phyloP scores from a whole-genome alignment of 1,140 invertebrate species.

The Trypoxylus dichotomus region DNA sequence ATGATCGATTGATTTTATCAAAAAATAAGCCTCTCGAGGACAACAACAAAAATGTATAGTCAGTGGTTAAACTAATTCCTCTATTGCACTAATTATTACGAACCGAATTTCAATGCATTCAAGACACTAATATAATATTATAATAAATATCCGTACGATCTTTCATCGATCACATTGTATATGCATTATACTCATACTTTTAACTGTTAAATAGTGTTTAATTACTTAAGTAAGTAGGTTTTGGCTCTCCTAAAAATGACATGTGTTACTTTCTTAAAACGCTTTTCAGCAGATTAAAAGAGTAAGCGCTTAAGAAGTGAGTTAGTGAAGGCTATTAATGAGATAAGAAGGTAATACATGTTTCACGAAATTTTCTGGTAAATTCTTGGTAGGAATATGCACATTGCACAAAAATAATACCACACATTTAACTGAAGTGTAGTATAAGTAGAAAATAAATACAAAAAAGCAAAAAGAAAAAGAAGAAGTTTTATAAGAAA shows the following conservation, averaged over 20 bases:
- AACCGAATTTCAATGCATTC: neutral
- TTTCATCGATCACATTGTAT: neutral
- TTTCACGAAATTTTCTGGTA: conserved; percentile 12
- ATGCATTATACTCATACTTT: neutral
- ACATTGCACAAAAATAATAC: conserved; percentile 43
- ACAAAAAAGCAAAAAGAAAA: neutral
- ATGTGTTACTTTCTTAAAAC: neutral
- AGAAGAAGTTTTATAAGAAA: neutral
- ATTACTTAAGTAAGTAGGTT: neutral
- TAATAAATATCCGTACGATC: neutral
- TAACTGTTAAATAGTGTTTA: neutral
- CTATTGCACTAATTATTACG: conserved; percentile 10
- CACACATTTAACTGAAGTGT: conserved; percentile 12
- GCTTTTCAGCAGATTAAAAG: neutral
- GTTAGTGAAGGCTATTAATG: neutral
- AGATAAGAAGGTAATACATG: neutral
- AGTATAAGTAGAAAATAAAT: conserved; percentile 22
- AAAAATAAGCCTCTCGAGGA: neutral
- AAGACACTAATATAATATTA: conserved; percentile 23
- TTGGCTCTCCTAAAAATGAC: neutral
- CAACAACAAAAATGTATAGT: neutral
- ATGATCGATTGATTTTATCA: neutral
- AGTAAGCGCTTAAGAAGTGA: neutral
- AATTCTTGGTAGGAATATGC: conserved; percentile 32
- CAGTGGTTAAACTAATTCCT: conserved; percentile 1